Evolutionary conservation across 2,113 vertebrate genomes (phyloP).

Genomic region (Phalacrocorax brasilianus): DNA sequence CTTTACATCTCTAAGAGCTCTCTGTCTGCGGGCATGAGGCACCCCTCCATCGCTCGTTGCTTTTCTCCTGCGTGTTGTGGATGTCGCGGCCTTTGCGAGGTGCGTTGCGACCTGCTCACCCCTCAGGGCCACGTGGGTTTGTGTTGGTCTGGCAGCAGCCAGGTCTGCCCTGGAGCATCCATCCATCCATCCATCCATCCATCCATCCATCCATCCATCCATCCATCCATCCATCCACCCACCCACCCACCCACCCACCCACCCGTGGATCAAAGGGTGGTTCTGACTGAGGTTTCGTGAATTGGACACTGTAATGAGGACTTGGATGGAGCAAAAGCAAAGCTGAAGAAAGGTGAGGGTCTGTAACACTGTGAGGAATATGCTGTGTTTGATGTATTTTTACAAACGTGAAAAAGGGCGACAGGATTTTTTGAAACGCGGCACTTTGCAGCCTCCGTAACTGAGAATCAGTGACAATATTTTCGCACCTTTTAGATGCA

Average conservation of each 20-base stretch:
- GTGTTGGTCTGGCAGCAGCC: neutral
- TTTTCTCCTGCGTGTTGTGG: fast-evolving
- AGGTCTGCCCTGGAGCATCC: neutral
- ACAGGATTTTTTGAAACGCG: neutral
- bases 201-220: neutral
- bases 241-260: neutral
- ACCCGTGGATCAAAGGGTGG: fast-evolving
- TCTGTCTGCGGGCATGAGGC: neutral
- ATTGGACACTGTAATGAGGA: neutral
- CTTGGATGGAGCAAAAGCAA: neutral
- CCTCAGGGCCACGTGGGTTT: neutral
- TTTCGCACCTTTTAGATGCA: neutral
- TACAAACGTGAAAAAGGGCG: neutral
- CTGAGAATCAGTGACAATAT: neutral
- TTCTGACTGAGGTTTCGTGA: neutral
- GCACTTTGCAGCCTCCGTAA: neutral
- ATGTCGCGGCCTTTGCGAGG: neutral
- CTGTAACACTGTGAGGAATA: neutral
- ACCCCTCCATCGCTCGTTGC: fast-evolving
- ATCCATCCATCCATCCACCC: neutral
- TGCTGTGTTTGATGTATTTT: neutral
- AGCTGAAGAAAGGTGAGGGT: neutral
- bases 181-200: neutral
- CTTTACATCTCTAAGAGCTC: neutral
- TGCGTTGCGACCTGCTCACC: neutral